These are phyloP conservation scores for Tragelaphus imberbis DNA, from an alignment of 2,113 vertebrate genomes.

Conservation along the genomic window DNA sequence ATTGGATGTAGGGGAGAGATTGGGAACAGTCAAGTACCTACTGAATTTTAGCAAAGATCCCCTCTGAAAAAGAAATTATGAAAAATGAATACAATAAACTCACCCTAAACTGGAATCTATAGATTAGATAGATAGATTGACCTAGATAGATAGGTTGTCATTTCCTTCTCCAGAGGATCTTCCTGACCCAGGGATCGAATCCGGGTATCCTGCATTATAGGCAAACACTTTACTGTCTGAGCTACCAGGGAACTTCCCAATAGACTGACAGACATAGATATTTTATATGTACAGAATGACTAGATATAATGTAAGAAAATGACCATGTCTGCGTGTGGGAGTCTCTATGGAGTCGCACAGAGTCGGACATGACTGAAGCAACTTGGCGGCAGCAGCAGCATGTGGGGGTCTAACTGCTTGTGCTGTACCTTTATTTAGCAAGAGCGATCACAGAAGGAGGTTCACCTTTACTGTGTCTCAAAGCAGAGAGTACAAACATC, in stretches of 20 bases:
- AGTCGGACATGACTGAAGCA: neutral
- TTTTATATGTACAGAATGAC: neutral
- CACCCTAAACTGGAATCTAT: neutral
- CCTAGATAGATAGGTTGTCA: neutral
- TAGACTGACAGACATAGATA: neutral
- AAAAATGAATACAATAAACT: neutral
- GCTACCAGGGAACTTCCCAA: neutral
- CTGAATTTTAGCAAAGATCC: neutral
- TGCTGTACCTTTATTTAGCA: neutral
- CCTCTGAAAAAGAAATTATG: conserved; percentile 2
- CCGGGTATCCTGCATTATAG: neutral
- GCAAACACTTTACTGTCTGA: neutral
- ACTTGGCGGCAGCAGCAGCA: neutral
- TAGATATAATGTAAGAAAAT: neutral
- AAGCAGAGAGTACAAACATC: neutral
- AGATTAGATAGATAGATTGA: neutral
- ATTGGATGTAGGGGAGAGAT: neutral
- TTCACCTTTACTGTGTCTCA: neutral
- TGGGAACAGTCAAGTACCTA: neutral
- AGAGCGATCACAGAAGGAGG: neutral
- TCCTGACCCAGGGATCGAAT: neutral
- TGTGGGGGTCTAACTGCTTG: neutral
- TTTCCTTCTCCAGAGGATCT: neutral
- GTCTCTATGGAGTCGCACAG: neutral
- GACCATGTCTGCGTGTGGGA: neutral